These are phyloP conservation scores for Brachionus paranguensis DNA, from an alignment of 1,140 invertebrate genomes.

Conservation along the genomic window DNA sequence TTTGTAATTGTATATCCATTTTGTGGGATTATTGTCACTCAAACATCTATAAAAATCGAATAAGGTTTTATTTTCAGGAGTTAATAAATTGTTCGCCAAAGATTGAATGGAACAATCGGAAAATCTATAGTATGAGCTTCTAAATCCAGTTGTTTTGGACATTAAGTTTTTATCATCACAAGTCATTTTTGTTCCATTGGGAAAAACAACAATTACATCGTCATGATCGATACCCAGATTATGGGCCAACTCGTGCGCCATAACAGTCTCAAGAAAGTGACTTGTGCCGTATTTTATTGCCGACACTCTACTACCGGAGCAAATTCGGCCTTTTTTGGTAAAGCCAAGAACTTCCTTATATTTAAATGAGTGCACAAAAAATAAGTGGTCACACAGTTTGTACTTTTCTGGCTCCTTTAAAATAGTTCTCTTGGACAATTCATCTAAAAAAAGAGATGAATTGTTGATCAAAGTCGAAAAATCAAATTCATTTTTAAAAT, in stretches of 20 bases:
- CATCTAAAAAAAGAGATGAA: background rate
- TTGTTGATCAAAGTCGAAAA: background rate
- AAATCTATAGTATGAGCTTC: background rate
- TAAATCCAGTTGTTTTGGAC: background rate
- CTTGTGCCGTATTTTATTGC: background rate
- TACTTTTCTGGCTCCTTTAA: background rate
- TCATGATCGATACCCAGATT: background rate
- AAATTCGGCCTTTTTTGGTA: background rate
- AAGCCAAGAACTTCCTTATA: background rate
- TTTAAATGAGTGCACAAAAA: background rate
- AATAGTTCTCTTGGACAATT: background rate
- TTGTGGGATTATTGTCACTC: background rate
- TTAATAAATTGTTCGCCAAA: background rate
- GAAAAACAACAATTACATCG: background rate
- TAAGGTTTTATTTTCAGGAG: background rate
- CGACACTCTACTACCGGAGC: background rate
- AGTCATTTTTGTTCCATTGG: background rate
- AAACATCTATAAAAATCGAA: background rate
- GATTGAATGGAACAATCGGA: background rate
- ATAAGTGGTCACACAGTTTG: background rate
- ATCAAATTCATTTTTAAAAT: background rate
- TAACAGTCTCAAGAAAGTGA: background rate
- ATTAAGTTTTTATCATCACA: background rate
- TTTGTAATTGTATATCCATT: background rate
- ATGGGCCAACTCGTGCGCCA: conserved; percentile 7